A percentile compares a stretch with the other conserved stretches of the same genome.
These are phyloP conservation scores for Periparus ater DNA, from an alignment of 2,797 vertebrate species.

Conservation along the genomic window DNA sequence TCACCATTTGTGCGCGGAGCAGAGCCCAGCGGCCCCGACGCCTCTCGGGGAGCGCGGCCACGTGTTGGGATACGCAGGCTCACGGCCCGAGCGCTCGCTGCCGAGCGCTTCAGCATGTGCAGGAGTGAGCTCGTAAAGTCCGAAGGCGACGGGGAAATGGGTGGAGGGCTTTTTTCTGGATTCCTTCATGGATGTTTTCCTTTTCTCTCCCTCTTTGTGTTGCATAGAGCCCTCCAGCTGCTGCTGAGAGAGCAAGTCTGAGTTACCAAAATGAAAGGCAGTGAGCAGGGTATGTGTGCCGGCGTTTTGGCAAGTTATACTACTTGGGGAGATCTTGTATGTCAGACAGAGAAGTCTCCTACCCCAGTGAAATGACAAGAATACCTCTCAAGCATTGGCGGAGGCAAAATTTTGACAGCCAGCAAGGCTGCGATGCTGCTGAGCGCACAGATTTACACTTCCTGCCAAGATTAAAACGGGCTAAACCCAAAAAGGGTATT, in stretches of 20 bases:
- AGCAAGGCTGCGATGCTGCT: conserved; percentile 72
- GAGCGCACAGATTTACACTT: conserved; percentile 76
- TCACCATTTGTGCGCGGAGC: conserved; percentile 38
- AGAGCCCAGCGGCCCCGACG: conserved; percentile 26
- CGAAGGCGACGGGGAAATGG: rapidly evolving
- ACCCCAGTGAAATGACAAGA: conserved; percentile 72
- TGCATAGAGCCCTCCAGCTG: background rate
- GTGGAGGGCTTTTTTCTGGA: background rate
- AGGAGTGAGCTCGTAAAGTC: background rate
- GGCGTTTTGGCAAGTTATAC: conserved; percentile 55
- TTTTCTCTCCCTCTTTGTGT: background rate
- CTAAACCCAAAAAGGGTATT: conserved; percentile 77
- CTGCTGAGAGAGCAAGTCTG: background rate
- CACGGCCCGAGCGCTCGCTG: background rate
- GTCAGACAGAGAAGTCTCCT: conserved; percentile 73
- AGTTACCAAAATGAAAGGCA: conserved; percentile 44
- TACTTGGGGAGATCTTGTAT: conserved; percentile 59
- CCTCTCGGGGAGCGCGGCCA: conserved; percentile 44
- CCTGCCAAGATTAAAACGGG: conserved; percentile 79
- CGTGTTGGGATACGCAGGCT: conserved; percentile 3
- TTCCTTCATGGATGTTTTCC: background rate
- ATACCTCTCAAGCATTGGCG: conserved; percentile 75
- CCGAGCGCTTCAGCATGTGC: background rate
- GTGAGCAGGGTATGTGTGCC: conserved; percentile 28
- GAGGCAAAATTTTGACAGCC: conserved; percentile 77